These are phyloP conservation scores for Scrobipalpa atriplicella DNA, from an alignment of 2,888 invertebrate species.

Conservation along the genomic window DNA sequence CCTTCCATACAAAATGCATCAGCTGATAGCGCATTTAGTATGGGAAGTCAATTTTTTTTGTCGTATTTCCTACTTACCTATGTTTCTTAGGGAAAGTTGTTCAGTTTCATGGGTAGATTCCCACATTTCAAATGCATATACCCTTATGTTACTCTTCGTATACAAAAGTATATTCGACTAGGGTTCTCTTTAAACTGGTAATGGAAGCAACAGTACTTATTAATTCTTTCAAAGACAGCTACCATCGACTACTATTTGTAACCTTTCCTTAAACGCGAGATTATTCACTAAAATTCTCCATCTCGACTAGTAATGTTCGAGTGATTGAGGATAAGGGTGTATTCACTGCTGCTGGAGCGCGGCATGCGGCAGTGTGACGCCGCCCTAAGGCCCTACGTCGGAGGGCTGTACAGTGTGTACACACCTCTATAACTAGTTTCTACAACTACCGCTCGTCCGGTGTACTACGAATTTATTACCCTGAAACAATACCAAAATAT, in stretches of 20 bases:
- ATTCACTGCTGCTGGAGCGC: slow-evolving; percentile 10
- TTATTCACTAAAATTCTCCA: background rate
- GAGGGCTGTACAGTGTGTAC: slow-evolving; percentile 38
- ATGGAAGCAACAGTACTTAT: background rate
- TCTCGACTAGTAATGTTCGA: slow-evolving; percentile 5
- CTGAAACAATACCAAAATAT: slow-evolving; percentile 50
- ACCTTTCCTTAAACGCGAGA: background rate
- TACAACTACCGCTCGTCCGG: slow-evolving; percentile 49
- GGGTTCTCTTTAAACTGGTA: background rate
- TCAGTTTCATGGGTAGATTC: too few relatives aligned
- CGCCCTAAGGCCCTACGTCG: slow-evolving; percentile 36
- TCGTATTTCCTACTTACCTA: too few relatives aligned
- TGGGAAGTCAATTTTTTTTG: too few relatives aligned
- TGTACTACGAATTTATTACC: slow-evolving; percentile 56
- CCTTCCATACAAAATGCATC: too few relatives aligned
- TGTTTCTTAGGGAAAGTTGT: too few relatives aligned
- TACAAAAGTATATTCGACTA: background rate
- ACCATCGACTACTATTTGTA: slow-evolving; percentile 2
- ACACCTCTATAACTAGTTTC: slow-evolving; percentile 32
- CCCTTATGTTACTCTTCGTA: too few relatives aligned
- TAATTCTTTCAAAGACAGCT: background rate
- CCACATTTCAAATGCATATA: too few relatives aligned
- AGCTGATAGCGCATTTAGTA: too few relatives aligned
- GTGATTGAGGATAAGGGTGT: background rate
- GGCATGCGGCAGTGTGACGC: slow-evolving; percentile 18